Evolutionary conservation across 2,888 invertebrate species (phyloP), one percentile per base, ranked within the genome.

Genomic region (Papilio elwesi): DNA sequence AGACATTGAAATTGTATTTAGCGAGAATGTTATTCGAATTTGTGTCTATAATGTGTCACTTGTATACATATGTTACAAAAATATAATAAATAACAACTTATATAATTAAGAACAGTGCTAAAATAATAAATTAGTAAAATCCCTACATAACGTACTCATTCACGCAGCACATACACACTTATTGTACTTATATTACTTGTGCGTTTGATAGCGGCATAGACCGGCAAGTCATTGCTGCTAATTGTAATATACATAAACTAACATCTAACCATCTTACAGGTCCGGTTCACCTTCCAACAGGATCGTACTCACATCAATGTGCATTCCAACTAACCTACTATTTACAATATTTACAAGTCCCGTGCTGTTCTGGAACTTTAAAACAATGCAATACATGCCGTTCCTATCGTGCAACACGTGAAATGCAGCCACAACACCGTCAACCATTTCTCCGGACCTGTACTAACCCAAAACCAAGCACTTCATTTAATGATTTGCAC

Each of bases 291-390:
- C 53, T 68, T 62, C 3, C 62, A 53, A 2, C 16, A 26, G 6
- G 62, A 13, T 68, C 9, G 15, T 71, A 53, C 12, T n/a, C 52
- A 15, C 15, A 15, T 63, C 16, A 8, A 26, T 36, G 1, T 2
- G 2, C 16, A 10, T 16, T 16, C 49, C 12, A 43, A 11, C 16
- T 71, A 67, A 62, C 12, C 53, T 49, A 57, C 7, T 71, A 67
- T 62, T 43, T 71, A 67, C 62, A 71, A 16, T 72, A 68, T 72
- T 38, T 72, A 72, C 63, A 72, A 12, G 10, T 63, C 68, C 68
- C 49, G 63, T 72, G 48, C 49, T 53, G 68, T 68, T 68, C 49
- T 72, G 63, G 53, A 72, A 53, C 13, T 68, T 72, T 26, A 63
- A 67, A 71, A 49, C 49, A 64, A 63, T 72, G 68, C 72, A 72